A percentile compares a stretch with the other conserved stretches of the same genome.
Conservation (phyloP, 2,888 invertebrate species). For the Troides helena region DNA sequence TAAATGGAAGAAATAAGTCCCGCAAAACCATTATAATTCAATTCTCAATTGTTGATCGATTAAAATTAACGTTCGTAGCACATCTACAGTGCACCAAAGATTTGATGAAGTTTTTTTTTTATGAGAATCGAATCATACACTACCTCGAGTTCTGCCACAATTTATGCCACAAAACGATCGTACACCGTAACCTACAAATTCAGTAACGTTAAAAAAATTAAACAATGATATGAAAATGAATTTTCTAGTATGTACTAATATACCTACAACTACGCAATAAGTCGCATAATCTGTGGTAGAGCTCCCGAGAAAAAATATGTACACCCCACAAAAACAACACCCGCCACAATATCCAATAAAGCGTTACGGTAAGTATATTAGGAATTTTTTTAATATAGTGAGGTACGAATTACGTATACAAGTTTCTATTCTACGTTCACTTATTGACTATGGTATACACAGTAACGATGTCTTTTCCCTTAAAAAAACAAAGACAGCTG, state of each 20-base stretch:
- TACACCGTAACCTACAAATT: neutral
- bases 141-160: conserved; percentile 7
- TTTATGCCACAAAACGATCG: neutral
- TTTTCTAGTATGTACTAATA: neutral
- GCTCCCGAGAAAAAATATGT: conserved; percentile 5
- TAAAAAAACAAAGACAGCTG: conserved; percentile 30
- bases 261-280: neutral
- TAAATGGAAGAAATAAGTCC: conserved; percentile 26
- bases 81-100: neutral
- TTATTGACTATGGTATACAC: conserved; percentile 61
- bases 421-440: conserved; percentile 57
- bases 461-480: conserved; percentile 54
- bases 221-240: conserved; percentile 5
- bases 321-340: conserved; percentile 14
- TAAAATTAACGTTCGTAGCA: neutral
- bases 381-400: conserved; percentile 61
- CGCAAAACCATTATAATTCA: conserved; percentile 13
- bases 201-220: neutral
- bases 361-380: conserved; percentile 38
- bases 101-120: neutral
- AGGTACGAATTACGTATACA: conserved; percentile 85
- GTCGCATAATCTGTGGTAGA: conserved; percentile 24
- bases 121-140: conserved; percentile 16
- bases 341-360: conserved; percentile 24
- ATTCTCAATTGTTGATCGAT: conserved; percentile 7